These are phyloP conservation scores for Clitarchus hookeri DNA, from an alignment of 2,888 invertebrate genomes.

Conservation along the genomic window DNA sequence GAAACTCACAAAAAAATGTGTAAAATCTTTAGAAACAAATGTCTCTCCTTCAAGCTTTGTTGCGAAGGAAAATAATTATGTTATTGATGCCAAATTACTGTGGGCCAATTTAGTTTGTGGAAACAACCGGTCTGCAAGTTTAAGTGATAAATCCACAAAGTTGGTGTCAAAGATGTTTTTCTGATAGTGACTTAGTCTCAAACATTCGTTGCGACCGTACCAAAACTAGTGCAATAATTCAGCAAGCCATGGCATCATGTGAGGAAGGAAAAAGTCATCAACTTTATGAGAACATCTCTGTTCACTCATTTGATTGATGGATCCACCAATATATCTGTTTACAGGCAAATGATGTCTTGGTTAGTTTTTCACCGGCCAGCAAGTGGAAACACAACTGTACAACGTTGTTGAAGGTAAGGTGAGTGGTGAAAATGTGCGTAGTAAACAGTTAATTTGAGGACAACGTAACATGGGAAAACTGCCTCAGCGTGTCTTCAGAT, in stretches of 20 bases:
- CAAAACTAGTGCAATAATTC: too few species aligned
- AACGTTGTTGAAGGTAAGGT: background rate
- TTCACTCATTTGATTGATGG: background rate
- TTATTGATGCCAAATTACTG: background rate
- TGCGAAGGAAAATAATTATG: background rate
- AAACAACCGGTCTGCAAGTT: background rate
- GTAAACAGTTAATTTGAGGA: background rate
- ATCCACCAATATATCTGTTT: background rate
- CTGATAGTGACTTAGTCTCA: too few species aligned
- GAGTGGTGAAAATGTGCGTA: background rate
- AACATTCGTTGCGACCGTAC: too few species aligned
- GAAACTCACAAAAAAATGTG: background rate
- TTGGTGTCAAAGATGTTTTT: background rate
- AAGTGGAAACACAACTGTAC: background rate
- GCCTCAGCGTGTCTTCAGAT: background rate
- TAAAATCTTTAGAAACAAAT: background rate
- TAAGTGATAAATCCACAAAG: background rate
- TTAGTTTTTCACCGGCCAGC: background rate
- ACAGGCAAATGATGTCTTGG: background rate
- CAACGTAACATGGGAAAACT: background rate
- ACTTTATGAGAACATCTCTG: background rate
- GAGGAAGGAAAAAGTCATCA: too few species aligned
- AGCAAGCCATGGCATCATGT: too few species aligned
- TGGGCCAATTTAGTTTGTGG: background rate
- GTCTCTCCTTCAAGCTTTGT: conserved; percentile 30